phyloP scores from a whole-genome alignment of 2,797 vertebrate species.

The Etheostoma nigrum region DNA sequence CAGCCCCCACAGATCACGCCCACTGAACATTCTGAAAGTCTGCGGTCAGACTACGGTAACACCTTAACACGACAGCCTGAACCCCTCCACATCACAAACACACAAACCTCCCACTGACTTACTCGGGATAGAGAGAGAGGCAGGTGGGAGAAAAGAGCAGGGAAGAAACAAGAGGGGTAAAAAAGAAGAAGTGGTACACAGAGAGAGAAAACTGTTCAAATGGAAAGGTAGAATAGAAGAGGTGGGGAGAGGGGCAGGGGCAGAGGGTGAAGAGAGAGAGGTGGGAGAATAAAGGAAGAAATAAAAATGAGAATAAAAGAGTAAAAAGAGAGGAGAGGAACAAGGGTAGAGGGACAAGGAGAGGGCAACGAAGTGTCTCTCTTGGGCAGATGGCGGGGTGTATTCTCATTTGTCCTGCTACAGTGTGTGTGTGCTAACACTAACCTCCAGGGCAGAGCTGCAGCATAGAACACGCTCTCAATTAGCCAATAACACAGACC shows the following conservation, averaged over 20 bases:
- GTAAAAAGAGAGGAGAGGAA: conserved; percentile 42
- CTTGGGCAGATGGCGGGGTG: conserved; percentile 81
- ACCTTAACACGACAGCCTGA: conserved; percentile 70
- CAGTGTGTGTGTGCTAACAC: conserved; percentile 78
- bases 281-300: conserved; percentile 41
- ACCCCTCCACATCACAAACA: conserved; percentile 39
- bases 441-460: conserved; percentile 81
- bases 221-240: conserved; percentile 24
- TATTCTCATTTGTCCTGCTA: conserved; percentile 85
- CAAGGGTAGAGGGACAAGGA: conserved; percentile 76
- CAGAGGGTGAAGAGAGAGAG: conserved; percentile 13
- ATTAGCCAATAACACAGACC: conserved; percentile 77
- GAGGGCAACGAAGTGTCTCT: conserved; percentile 77
- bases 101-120: conserved; percentile 46
- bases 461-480: conserved; percentile 79
- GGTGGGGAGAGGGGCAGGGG: background rate
- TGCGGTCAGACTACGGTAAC: conserved; percentile 74
- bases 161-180: conserved; percentile 16
- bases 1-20: conserved; percentile 90
- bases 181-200: conserved; percentile 11
- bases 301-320: conserved; percentile 56
- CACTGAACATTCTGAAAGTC: conserved; percentile 82
- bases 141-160: conserved; percentile 25
- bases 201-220: conserved; percentile 33
- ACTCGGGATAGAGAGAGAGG: conserved; percentile 39